Evolutionary conservation across 1,140 invertebrate genomes (phyloP), one percentile per base, ranked within the genome.

Genomic region (Gryon sp.): DNA sequence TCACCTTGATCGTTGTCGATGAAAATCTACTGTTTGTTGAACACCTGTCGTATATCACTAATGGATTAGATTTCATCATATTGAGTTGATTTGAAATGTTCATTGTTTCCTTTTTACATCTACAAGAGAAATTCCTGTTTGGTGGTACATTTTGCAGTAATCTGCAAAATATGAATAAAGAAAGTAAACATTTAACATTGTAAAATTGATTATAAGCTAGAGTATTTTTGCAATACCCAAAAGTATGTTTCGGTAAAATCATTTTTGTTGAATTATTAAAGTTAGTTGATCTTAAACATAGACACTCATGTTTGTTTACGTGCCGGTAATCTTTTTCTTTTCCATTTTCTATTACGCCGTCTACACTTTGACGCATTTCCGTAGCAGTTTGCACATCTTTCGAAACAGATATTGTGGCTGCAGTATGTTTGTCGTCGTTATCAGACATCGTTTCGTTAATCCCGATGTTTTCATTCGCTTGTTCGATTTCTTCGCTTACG

Each of bases 371-470:
- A 65, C 70, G 60, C 12, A 50, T 7, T 45, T 75, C 62, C 32
- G 62, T 68, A 1, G 15, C 18, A 55, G 72, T 75, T 75, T 75
- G 62, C 28, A 41, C 62, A 16, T 75, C 72, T 68, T 62, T 68
- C 22, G 48, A 75, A 53, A 68, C 9, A 8, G 8, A 16, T 74
- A 40, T 50, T 63, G 18, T 15, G 6, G 53, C 60, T 15, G 57
- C 59, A 40, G 65, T 76, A 6, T 68, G 55, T 75, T 75, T 75
- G 40, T 68, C 41, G 9, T 60, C 12, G 40, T 75, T 75, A 60
- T 75, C 62, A 45, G 22, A 8, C 4, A 55, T 14, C 14, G 14
- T 50, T 28, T 50, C 50, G 7, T 48, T 32, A 36, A 60, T 68
- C 43, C 4, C 45, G 3, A n/a, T 48, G n/a, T 62, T 55, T 40